Conservation (phyloP, 2,888 invertebrate species). For the Octonoba sinensis region DNA sequence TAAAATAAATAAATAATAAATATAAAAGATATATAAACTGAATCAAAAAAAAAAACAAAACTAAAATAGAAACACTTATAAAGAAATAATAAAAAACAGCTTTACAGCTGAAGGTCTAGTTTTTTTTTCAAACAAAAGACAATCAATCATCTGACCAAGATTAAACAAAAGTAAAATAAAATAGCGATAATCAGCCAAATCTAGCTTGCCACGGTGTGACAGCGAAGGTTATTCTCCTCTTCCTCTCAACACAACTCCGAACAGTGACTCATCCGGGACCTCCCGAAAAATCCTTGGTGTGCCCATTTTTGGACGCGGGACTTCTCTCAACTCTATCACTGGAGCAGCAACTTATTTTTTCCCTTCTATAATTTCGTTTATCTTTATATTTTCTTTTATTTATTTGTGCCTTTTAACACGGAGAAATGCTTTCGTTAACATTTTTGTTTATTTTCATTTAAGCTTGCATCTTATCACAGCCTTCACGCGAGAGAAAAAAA, state of each 20-base stretch:
- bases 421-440: neutral
- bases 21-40: neutral
- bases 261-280: conserved; percentile 58
- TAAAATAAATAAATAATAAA: too few species aligned
- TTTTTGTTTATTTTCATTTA: neutral
- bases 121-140: too few species aligned
- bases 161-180: too few species aligned
- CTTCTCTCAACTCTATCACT: conserved; percentile 36
- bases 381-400: conserved; percentile 6
- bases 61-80: neutral
- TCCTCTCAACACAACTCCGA: conserved; percentile 12
- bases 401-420: neutral
- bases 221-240: conserved; percentile 25
- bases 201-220: neutral
- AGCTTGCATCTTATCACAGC: neutral
- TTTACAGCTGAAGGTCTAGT: too few species aligned
- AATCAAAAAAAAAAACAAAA: neutral
- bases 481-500: too few species aligned
- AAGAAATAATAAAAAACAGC: too few species aligned
- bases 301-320: conserved; percentile 52
- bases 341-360: conserved; percentile 36
- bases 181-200: conserved; percentile 24
- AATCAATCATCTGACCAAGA: too few species aligned
- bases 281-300: conserved; percentile 49
- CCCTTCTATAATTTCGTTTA: conserved; percentile 7